Conservation (phyloP, 1,140 invertebrate genomes). For the Heliconius hewitsoni region DNA sequence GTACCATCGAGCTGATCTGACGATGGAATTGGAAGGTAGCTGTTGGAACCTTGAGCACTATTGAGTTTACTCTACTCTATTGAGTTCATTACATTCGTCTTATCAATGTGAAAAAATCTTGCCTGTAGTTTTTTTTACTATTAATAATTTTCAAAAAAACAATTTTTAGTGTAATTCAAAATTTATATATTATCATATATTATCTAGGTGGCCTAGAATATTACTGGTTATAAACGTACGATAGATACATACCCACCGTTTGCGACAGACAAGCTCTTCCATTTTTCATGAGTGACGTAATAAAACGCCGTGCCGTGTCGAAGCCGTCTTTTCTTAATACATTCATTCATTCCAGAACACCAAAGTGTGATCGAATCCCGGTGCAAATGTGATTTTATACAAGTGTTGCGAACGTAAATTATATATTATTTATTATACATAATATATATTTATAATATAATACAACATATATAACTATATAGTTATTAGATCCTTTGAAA, state of each 20-base stretch:
- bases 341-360: conserved; percentile 15
- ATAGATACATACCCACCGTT: not conserved
- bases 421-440: conserved; percentile 49
- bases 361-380: conserved; percentile 40
- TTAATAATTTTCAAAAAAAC: not conserved
- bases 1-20: no score
- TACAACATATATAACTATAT: conserved; percentile 46
- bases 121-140: no score
- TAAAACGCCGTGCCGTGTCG: not conserved
- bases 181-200: not conserved
- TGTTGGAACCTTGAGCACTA: no score
- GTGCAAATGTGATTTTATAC: conserved; percentile 74
- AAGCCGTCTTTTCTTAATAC: not conserved
- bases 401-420: conserved; percentile 55
- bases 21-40: no score
- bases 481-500: conserved; percentile 41
- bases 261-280: conserved; percentile 7
- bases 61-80: no score
- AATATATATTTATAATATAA: conserved; percentile 4
- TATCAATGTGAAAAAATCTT: no score
- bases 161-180: not conserved
- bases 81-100: no score
- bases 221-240: not conserved
- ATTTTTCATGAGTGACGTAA: not conserved
- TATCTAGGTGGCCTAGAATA: not conserved